Evolutionary conservation across 1,140 invertebrate species (phyloP).

Genomic region (Anastatus disparis): DNA sequence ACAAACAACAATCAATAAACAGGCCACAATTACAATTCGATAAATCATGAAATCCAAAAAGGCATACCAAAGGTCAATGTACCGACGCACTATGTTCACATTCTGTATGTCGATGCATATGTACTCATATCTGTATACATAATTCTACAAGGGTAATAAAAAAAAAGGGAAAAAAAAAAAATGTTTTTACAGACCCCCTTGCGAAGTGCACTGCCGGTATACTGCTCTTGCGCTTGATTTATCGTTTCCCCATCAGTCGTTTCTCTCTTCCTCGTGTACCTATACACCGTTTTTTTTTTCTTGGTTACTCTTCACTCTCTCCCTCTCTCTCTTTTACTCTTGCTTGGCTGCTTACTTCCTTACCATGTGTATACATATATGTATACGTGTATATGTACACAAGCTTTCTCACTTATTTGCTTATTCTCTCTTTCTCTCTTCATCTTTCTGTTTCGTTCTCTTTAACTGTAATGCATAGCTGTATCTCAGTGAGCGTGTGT

Average conservation of each 20-base stretch:
- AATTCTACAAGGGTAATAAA: not conserved
- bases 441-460: not conserved
- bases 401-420: not conserved
- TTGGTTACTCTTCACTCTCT: not conserved
- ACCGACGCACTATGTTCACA: not conserved
- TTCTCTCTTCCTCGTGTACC: not conserved
- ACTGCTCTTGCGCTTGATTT: constrained; percentile 12
- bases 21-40: not conserved
- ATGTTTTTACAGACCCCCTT: constrained; percentile 8
- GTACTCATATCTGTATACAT: not conserved
- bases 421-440: not conserved
- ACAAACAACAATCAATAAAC: not conserved
- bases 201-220: not conserved
- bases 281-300: not conserved
- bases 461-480: no score
- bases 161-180: constrained; percentile 29
- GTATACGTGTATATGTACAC: no score
- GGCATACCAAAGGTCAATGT: no score
- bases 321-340: constrained; percentile 2
- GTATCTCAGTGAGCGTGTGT: no score
- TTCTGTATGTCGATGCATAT: not conserved
- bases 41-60: not conserved
- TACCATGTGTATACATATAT: no score
- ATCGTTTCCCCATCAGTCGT: constrained; percentile 15
- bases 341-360: no score